Evolutionary conservation across 2,113 vertebrate genomes (phyloP).

Genomic region (Rhombomys opimus): DNA sequence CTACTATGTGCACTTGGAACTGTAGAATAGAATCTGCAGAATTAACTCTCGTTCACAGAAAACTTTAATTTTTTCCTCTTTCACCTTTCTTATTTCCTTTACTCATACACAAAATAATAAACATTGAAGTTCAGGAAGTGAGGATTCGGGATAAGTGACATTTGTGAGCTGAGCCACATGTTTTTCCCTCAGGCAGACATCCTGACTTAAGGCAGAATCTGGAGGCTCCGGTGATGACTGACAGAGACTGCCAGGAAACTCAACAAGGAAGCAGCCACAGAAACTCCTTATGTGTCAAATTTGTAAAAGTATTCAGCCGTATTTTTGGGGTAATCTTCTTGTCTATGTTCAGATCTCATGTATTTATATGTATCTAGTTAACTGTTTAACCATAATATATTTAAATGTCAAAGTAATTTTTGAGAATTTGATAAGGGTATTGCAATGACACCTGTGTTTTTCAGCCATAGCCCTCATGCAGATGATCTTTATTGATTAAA

Average conservation of each 20-base stretch:
- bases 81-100: neutral
- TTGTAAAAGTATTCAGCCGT: slow-evolving; percentile 75
- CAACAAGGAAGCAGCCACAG: slow-evolving; percentile 71
- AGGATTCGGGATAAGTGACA: no score
- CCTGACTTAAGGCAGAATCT: slow-evolving; percentile 79
- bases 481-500: neutral
- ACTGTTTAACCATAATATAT: neutral
- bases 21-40: neutral
- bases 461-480: neutral
- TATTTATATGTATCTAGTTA: neutral
- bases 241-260: slow-evolving; percentile 66
- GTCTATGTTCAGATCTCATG: slow-evolving; percentile 13
- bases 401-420: neutral
- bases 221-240: slow-evolving; percentile 71
- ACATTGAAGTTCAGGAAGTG: no score
- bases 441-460: neutral
- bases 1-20: no score
- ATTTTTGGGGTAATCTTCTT: slow-evolving; percentile 78
- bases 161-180: neutral
- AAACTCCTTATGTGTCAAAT: slow-evolving; percentile 78
- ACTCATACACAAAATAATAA: neutral
- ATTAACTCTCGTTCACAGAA: neutral
- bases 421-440: neutral
- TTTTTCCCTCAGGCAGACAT: slow-evolving; percentile 70
- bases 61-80: neutral